Base-by-base conservation (phyloP, 2,797 vertebrate species). In the Hirundo rustica region DNA sequence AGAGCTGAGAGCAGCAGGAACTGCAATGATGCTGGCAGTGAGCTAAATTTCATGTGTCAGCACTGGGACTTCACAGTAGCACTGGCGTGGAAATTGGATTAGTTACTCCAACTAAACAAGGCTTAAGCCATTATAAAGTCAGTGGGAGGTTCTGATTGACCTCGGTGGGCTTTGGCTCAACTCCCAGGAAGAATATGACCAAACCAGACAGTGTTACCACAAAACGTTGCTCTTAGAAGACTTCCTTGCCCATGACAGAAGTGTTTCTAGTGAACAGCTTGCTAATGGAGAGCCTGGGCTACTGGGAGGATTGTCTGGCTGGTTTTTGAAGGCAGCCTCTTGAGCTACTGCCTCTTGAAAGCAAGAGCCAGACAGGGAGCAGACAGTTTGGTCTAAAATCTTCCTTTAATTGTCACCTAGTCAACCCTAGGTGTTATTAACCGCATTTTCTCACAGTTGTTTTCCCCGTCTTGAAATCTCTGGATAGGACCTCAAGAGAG, bases 111-210 rank as follows among this genome's bases (percentile, higher is more conserved):
- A 47, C 78, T 64, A 54, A 89, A 89, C 32, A 80, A 48, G 65
- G 65, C 14, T 95, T 71, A 86, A 88, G 30, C 66, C 76, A 45
- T 85, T 94, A 65, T 29, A 75, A 85, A 94, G 50, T 58, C 93
- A 84, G 55, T 81, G 61, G 88, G 95, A 85, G 79, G 73, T 91
- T 92, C 92, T 88, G 58, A 66, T 13, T 81, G 85, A 95, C 88
- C 76, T 86, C 9, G 0, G 38, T 84, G 73, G 88, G 88, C 76
- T 89, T 89, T 88, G 85, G 79, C 94, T 90, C 62, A 92, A 53
- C 61, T 93, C 72, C 73, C 83, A 81, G 62, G 61, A 75, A 72
- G 85, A 74, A 26, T 26, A 36, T 1, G 70, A 30, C 54, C 17
- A 5, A 85, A 65, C 40, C 36, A 54, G 75, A 26, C 5, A 4